phyloP scores from a whole-genome alignment of 2,113 vertebrate genomes.

The Arvicanthis niloticus region DNA sequence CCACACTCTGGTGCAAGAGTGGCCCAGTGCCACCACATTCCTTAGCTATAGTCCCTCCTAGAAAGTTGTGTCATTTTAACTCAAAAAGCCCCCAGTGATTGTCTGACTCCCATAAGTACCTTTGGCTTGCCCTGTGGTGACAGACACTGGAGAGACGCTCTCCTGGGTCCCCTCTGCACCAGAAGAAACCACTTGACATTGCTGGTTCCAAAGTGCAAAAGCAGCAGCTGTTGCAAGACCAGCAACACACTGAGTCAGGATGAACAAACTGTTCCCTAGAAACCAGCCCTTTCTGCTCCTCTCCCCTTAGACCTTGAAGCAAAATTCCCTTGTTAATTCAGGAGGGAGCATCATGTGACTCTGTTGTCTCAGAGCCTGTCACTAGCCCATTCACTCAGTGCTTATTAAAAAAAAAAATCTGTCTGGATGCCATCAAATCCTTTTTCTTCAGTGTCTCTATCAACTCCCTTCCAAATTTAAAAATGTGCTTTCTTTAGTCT shows the following conservation, averaged over 20 bases:
- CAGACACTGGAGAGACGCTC: background rate
- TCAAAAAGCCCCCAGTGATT: background rate
- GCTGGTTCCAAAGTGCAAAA: accelerated
- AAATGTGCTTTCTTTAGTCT: conserved; percentile 61
- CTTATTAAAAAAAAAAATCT: conserved; percentile 67
- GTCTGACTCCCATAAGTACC: background rate
- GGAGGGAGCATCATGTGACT: conserved; percentile 34
- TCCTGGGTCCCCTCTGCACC: background rate
- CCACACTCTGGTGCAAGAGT: background rate
- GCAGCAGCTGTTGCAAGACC: background rate
- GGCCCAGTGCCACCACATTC: background rate
- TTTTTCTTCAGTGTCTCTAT: conserved; percentile 48
- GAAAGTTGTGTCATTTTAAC: background rate
- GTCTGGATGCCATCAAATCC: conserved; percentile 61
- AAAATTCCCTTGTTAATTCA: conserved; percentile 67
- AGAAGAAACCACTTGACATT: background rate
- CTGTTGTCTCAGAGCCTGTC: conserved; percentile 46
- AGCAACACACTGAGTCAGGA: conserved; percentile 43
- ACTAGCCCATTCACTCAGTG: conserved; percentile 70
- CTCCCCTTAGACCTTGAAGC: conserved; percentile 44
- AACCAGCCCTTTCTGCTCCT: conserved; percentile 46
- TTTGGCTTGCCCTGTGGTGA: background rate
- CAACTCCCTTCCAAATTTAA: conserved; percentile 70
- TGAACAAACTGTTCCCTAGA: conserved; percentile 53
- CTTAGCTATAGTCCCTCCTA: background rate